Evolutionary conservation across 2,797 vertebrate species (phyloP), one percentile per base, ranked within the genome.

Genomic region (Arrhamphus sclerolepis): DNA sequence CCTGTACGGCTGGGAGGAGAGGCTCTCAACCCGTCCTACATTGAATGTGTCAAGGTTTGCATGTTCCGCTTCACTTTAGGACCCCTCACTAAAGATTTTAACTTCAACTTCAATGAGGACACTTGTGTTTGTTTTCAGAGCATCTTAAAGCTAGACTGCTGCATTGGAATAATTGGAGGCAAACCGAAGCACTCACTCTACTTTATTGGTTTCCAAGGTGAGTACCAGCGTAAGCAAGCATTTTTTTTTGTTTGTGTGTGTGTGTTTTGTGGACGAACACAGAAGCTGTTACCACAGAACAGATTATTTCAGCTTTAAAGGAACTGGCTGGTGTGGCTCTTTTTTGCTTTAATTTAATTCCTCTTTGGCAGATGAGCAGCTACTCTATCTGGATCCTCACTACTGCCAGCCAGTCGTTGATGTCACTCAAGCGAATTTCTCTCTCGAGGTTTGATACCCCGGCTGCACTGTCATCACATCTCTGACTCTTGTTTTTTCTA

Each of bases 361-460:
- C 4, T 73, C 67, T 24, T 54, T 73, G 41, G n/a, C 81, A 97
- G 96, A 97, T 31, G 95, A 97, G 62, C 94, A 94, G 80, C 89
- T 97, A 63, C 90, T 98, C 21, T 98, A 96, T 88, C 89, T 98
- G 87, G 96, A 98, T 74, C 96, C 96, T 47, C 96, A 98, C 89
- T 96, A 95, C 90, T 96, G 95, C 87, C 96, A 97, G 88, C 87
- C 93, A 3, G 89, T 91, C 26, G 93, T 97, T 53, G 95, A 97
- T 8, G 88, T 94, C 71, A 89, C 92, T 34, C 92, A 92, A 75
- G 78, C 67, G 14, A 76, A 92, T 84, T 96, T 95, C 69, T 90
- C 94, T 22, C 77, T 96, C 48, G 95, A 96, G 94, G 96, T 96
- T 53, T 65, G 92, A 66, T 40, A 3, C 8, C 14, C 18, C 7